Conservation (phyloP, 2,113 vertebrate species). For the Limanda limanda region DNA sequence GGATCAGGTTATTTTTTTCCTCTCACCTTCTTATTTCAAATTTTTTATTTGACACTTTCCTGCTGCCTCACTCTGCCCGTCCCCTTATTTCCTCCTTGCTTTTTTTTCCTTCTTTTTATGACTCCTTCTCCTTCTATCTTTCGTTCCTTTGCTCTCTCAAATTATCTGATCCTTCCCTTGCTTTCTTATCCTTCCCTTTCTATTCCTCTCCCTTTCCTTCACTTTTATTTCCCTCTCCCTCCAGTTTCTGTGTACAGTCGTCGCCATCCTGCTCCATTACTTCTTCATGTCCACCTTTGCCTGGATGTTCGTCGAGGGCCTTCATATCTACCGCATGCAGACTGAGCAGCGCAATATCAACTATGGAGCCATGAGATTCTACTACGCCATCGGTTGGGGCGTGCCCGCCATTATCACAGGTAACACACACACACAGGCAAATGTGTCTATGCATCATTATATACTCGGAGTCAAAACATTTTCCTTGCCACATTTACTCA, state of each 20-base stretch:
- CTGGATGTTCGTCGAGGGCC: constrained; percentile 96
- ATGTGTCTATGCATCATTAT: neutral
- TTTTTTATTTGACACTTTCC: neutral
- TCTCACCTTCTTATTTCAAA: too few species aligned
- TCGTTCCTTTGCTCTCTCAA: neutral
- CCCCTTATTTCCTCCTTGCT: neutral
- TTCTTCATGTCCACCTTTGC: constrained; percentile 97
- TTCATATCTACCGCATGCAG: constrained; percentile 98
- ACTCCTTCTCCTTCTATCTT: neutral
- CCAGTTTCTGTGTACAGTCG: constrained; percentile 95
- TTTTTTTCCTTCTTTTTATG: neutral
- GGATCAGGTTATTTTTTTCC: neutral
- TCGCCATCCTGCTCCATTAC: constrained; percentile 97
- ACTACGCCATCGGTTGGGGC: constrained; percentile 97
- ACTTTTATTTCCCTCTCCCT: neutral
- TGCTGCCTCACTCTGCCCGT: neutral
- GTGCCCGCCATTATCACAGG: constrained; percentile 97
- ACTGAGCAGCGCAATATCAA: constrained; percentile 95
- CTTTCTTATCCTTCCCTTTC: neutral
- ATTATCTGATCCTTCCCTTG: neutral
- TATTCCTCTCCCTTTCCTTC: too few species aligned
- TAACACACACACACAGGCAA: constrained; percentile 58
- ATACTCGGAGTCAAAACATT: neutral
- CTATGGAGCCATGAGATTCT: constrained; percentile 97
- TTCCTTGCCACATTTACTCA: neutral